Conservation (phyloP, 2,888 invertebrate genomes). For the Ctena decussata region DNA sequence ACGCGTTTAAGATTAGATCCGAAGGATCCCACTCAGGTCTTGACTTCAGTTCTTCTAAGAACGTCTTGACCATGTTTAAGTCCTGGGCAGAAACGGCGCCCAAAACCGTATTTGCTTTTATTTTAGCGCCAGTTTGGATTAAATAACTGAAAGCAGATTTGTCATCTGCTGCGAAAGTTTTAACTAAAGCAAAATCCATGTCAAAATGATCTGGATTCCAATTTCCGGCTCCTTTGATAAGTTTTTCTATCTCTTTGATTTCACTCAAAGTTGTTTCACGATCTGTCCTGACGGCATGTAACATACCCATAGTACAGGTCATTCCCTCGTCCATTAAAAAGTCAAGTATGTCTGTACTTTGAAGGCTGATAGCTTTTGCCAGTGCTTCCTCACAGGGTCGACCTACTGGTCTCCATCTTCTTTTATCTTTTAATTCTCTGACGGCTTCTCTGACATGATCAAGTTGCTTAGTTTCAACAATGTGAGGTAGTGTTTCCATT, state of each 20-base stretch:
- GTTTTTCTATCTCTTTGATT: not conserved
- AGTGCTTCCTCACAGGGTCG: not conserved
- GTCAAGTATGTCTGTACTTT: not conserved
- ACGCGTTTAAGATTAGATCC: not conserved
- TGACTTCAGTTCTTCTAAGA: not conserved
- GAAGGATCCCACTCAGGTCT: not conserved
- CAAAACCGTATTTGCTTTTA: not conserved
- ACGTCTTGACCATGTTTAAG: not conserved
- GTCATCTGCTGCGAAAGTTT: not conserved
- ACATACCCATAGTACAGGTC: conserved; percentile 1
- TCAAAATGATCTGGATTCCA: not conserved
- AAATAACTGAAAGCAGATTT: conserved; percentile 1
- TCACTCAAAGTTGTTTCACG: not conserved
- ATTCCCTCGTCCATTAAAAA: not conserved
- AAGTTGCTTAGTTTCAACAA: not conserved
- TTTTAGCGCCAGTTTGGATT: not conserved
- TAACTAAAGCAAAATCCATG: not conserved
- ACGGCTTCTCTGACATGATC: not conserved
- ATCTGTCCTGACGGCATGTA: not conserved
- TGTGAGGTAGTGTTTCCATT: not conserved
- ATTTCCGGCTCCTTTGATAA: not conserved
- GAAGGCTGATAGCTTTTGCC: not conserved
- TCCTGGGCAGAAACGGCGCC: not conserved
- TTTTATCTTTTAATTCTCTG: not conserved
- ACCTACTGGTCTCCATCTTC: not conserved